Conservation (phyloP, 2,797 vertebrate species). For the Cynodonichthys magdalenae region DNA sequence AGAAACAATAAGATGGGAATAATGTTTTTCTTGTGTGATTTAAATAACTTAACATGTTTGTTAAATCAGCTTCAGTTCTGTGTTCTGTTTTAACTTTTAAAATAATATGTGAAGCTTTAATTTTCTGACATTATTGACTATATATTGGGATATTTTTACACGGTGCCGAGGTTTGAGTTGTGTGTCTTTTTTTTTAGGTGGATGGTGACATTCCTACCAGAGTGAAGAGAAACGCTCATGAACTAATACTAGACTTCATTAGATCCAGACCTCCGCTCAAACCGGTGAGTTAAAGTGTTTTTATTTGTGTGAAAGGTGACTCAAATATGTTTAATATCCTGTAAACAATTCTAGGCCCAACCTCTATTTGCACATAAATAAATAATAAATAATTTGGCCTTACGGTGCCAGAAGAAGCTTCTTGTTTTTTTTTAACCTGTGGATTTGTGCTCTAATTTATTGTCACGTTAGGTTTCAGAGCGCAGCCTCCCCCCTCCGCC, state of each 20-base stretch:
- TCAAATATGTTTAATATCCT: background rate
- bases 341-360: background rate
- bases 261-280: constrained; percentile 94
- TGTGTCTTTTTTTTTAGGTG: constrained; percentile 77
- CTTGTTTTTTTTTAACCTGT: background rate
- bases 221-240: constrained; percentile 92
- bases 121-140: too few relatives aligned
- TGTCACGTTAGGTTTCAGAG: constrained; percentile 84
- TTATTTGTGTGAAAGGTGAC: too few relatives aligned
- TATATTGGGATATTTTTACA: background rate
- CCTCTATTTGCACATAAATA: background rate
- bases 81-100: background rate
- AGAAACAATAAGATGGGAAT: background rate
- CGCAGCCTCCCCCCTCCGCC: constrained; percentile 88
- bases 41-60: background rate
- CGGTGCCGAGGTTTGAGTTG: too few relatives aligned
- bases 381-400: background rate
- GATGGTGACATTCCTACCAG: constrained; percentile 89
- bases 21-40: background rate
- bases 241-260: constrained; percentile 95
- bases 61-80: background rate
- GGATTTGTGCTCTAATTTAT: background rate
- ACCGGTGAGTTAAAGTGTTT: constrained; percentile 80
- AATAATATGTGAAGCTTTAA: background rate
- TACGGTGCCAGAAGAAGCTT: background rate